Conservation (phyloP, 64 coral and sea anemone species). For the Dendronephthya gigantea region DNA sequence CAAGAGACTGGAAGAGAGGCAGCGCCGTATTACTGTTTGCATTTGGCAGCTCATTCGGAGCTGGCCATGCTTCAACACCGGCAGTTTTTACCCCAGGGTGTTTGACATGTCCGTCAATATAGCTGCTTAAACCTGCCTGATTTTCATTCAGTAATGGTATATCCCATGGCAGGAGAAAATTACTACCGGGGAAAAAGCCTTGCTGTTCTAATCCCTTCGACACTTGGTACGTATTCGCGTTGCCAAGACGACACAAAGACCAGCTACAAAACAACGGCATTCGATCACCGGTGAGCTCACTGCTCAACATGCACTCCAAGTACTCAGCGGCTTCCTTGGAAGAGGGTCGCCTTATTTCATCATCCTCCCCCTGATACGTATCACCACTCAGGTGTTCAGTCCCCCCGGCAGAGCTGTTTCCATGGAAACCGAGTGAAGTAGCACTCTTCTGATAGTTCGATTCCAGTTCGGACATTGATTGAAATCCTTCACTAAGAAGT, state of each 20-base stretch:
- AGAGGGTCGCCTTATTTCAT: background rate
- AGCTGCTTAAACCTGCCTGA: slow-evolving; percentile 64
- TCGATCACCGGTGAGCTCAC: slow-evolving; percentile 47
- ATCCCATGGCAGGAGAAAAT: slow-evolving; percentile 88
- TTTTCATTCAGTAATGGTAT: slow-evolving; percentile 72
- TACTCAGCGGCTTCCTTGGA: slow-evolving; percentile 24
- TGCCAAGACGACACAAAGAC: slow-evolving; percentile 81
- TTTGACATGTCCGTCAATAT: slow-evolving; percentile 83
- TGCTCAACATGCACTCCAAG: slow-evolving; percentile 77
- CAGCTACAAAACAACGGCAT: slow-evolving; percentile 79
- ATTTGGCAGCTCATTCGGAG: slow-evolving; percentile 69
- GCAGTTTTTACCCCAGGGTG: slow-evolving; percentile 66
- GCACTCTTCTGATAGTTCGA: slow-evolving; percentile 58
- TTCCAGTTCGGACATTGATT: background rate
- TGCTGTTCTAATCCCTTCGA: slow-evolving; percentile 82
- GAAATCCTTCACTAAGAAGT: background rate
- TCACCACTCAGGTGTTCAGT: slow-evolving; percentile 54
- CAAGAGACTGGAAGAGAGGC: slow-evolving; percentile 77
- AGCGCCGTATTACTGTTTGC: slow-evolving; percentile 52
- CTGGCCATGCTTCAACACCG: slow-evolving; percentile 77
- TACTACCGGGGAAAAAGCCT: slow-evolving; percentile 96
- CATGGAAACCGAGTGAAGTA: slow-evolving; percentile 49
- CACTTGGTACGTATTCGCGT: slow-evolving; percentile 51
- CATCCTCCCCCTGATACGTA: slow-evolving; percentile 6
- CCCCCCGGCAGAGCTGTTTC: slow-evolving; percentile 43